Percentiles rank a stretch among this genome's conserved stretches.
phyloP scores from a whole-genome alignment of 1,140 invertebrate genomes.

The Polypedilum pembai region DNA sequence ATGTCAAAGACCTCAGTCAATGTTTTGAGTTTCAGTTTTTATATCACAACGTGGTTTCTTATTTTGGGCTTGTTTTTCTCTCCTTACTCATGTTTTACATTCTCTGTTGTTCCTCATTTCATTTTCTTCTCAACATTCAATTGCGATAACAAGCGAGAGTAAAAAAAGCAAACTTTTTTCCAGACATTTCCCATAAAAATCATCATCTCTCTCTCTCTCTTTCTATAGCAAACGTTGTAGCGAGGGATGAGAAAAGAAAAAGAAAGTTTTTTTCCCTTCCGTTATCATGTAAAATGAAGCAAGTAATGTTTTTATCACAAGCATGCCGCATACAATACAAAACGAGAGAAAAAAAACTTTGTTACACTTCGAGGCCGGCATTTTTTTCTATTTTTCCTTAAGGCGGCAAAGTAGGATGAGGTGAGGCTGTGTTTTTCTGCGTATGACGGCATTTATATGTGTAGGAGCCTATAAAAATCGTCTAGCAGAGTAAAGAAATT shows the following conservation, averaged over 20 bases:
- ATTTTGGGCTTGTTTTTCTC: slow-evolving; percentile 16
- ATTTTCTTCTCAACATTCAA: neutral
- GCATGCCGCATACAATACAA: too few species aligned
- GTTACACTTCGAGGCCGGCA: neutral
- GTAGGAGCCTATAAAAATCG: slow-evolving; percentile 10
- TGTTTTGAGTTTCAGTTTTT: neutral
- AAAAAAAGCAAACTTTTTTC: neutral
- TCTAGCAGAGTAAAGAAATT: neutral
- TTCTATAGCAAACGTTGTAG: too few species aligned
- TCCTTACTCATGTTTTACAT: neutral
- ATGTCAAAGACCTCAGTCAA: slow-evolving; percentile 27
- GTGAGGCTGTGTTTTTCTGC: neutral
- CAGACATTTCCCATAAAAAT: slow-evolving; percentile 28
- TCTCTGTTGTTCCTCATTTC: neutral
- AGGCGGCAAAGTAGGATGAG: too few species aligned
- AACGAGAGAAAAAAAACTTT: too few species aligned
- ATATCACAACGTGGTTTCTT: neutral
- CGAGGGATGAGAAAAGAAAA: neutral
- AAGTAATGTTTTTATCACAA: too few species aligned
- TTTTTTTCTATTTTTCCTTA: neutral
- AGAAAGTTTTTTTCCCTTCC: slow-evolving; percentile 21
- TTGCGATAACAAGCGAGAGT: neutral
- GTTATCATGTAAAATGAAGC: neutral
- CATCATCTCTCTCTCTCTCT: too few species aligned
- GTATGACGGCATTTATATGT: too few species aligned